Conservation (phyloP, 2,113 vertebrate species). For the Helogale parvula region DNA sequence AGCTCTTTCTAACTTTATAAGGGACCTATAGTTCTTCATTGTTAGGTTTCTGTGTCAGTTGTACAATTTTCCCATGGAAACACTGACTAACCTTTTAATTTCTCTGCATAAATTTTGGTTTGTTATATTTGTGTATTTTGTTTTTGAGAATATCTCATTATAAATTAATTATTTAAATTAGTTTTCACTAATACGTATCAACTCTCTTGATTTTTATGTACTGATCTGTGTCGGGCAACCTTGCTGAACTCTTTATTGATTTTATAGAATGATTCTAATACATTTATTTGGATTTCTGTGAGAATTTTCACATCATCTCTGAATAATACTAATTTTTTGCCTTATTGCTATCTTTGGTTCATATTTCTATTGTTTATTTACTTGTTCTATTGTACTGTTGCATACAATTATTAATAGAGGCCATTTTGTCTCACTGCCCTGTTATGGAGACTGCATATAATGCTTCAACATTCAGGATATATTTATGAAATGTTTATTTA, state of each 20-base stretch:
- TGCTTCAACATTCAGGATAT: background rate
- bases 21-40: background rate
- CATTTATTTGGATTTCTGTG: background rate
- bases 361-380: background rate
- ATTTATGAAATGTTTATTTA: too few relatives aligned
- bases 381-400: background rate
- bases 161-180: background rate
- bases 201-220: background rate
- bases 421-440: background rate
- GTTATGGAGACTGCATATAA: background rate
- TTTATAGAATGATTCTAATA: background rate
- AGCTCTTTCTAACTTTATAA: background rate
- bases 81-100: background rate
- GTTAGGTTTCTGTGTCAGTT: background rate
- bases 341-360: background rate
- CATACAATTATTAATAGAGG: background rate
- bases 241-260: background rate
- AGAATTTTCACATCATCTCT: background rate
- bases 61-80: background rate
- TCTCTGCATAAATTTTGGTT: background rate
- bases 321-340: background rate
- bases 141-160: background rate
- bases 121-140: background rate
- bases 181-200: background rate
- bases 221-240: background rate